Evolutionary conservation across 2,113 vertebrate species (phyloP), one percentile per base, ranked within the genome.

Genomic region (Pteropus alecto): DNA sequence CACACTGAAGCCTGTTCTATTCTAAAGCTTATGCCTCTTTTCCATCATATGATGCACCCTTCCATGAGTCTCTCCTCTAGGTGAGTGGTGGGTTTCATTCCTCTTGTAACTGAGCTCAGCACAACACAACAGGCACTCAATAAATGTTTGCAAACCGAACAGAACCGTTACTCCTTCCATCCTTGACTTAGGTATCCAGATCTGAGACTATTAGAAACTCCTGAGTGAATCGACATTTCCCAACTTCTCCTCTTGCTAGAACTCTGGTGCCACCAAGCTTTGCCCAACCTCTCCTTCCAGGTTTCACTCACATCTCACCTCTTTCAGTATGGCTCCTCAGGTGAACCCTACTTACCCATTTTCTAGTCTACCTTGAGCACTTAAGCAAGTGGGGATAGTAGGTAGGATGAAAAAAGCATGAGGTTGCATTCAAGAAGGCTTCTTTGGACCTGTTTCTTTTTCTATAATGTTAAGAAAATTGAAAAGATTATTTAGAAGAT

Each of bases 401-500:
- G 14, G 16, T 30, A 41, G 21, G 38, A 35, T 15, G 33, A 35
- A 67, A 79, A 74, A 24, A 58, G 16, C 26, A 26, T 1, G 11
- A 51, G 67, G 16, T 19, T 33, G 3, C 35, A 18, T 46, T 73
- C 54, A 33, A 30, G 33, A 30, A 92, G 43, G 54, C 6, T 79
- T 58, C 51, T 51, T 35, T 58, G 58, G 65, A 67, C 3, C 67
- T 83, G 16, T 61, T 58, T 24, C 38, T 60, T 95, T 24, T 87
- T n/a, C 30, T 81, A 56, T 65, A 71, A 82, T 33, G 24, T 71
- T 56, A 70, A 84, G 24, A 61, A 60, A 71, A 13, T 30, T 84
- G n/a, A 83, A 93, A 86, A 87, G 19, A 33, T 90, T 70, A 67
- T 74, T 86, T 86, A 8, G 46, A 48, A 88, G 77, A 77, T 70